Base-by-base conservation (phyloP, 2,888 invertebrate species). In the Dryobotodes eremita region DNA sequence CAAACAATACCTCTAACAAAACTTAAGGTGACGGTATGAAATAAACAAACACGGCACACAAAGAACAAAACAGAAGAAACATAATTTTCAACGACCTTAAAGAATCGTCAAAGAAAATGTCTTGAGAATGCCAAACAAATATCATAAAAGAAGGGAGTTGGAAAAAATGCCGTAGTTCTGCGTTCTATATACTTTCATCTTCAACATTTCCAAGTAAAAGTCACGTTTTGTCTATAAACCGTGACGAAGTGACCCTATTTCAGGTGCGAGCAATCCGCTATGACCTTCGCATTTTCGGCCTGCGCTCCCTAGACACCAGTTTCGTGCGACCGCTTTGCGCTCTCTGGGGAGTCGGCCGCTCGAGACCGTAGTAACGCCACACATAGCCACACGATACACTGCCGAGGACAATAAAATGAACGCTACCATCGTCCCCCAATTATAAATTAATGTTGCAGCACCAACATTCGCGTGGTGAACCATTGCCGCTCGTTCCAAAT, bases 251-350 rank as follows among this genome's bases (percentile, higher is more conserved):
- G 94, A 94, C 94, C 94, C 94, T 95, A 94, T 94, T 95, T 94
- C 92, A 94, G 94, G 93, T 93, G 93, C 94, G 91, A 93, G 93
- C 95, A 95, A 95, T 95, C 94, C 93, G 92, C 91, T 91, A 90
- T 93, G 94, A 95, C 95, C 95, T 96, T 96, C 95, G 92, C 95
- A 95, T 95, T 95, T 95, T 93, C 90, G 88, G 91, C 85, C 90
- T 92, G 89, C 90, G 89, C 91, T 94, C 94, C 94, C 94, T 88
- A 90, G 93, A 91, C 90, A 88, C 90, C 92, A 90, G 93, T 94
- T 92, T 91, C 93, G 92, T 94, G 95, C 93, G 93, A 91, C 93
- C 94, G 94, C 91, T 90, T 91, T 91, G 89, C 88, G 88, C 89
- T 91, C 95, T 92, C 95, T 79, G 77, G 96, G 95, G 96, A 95